Conservation (phyloP, 2,888 invertebrate genomes). For the Marronus borbonicus region DNA sequence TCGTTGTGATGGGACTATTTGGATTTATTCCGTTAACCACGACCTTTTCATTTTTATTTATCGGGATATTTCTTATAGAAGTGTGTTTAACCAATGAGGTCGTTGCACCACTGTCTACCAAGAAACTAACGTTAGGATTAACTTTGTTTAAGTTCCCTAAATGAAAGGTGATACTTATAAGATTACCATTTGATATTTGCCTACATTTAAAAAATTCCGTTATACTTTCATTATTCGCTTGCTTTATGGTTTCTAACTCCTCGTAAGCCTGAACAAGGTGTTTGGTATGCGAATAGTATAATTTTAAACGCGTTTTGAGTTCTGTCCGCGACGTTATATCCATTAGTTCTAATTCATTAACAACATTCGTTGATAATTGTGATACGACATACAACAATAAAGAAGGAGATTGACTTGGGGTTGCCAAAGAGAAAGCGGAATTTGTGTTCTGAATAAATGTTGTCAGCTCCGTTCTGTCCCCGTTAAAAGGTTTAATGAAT, state of each 20-base stretch:
- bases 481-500: constrained; percentile 22
- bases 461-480: constrained; percentile 17
- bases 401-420: background rate
- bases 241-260: constrained; percentile 52
- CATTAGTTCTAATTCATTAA: constrained; percentile 27
- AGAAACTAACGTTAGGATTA: constrained; percentile 15
- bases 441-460: constrained; percentile 38
- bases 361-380: constrained; percentile 22
- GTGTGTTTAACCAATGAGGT: constrained; percentile 32
- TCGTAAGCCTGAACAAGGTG: constrained; percentile 50
- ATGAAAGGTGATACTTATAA: background rate
- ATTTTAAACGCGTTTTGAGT: constrained; percentile 46
- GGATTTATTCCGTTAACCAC: background rate
- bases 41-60: background rate
- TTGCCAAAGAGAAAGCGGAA: constrained; percentile 20
- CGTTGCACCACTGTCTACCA: constrained; percentile 28
- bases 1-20: background rate
- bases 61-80: background rate
- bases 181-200: constrained; percentile 52
- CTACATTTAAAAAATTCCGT: constrained; percentile 53
- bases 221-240: constrained; percentile 47
- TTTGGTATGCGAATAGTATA: constrained; percentile 49
- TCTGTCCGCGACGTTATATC: constrained; percentile 23
- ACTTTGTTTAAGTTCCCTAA: too few species aligned
- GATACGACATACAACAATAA: constrained; percentile 38